These are phyloP conservation scores for Trichonephila clavata DNA, from an alignment of 1,140 invertebrate species.

Conservation along the genomic window DNA sequence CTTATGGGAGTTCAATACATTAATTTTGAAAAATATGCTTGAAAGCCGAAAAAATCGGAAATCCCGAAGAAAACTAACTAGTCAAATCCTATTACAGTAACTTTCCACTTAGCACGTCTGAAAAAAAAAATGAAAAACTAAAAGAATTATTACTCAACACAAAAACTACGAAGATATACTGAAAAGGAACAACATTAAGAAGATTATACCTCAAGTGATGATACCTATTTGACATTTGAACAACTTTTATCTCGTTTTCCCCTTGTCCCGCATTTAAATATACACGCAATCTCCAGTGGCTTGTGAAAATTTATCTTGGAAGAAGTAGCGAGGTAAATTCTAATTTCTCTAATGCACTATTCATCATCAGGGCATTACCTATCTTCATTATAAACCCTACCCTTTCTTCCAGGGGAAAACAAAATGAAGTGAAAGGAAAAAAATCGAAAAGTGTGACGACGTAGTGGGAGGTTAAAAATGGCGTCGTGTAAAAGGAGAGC, in stretches of 20 bases:
- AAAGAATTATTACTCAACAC: not conserved
- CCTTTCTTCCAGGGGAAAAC: not conserved
- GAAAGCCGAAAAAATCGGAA: no score
- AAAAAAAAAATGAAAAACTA: not conserved
- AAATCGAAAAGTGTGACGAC: not conserved
- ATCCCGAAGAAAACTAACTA: no score
- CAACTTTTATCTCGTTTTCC: not conserved
- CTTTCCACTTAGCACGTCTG: no score
- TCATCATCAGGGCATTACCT: constrained; percentile 49
- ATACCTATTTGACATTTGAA: constrained; percentile 8
- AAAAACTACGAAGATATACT: not conserved
- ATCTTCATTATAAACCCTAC: constrained; percentile 46
- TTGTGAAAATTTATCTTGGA: constrained; percentile 32
- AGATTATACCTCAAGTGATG: not conserved
- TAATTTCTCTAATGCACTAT: constrained; percentile 67
- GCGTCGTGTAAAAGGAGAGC: not conserved
- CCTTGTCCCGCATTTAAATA: not conserved
- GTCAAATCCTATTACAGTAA: no score
- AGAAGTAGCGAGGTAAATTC: not conserved
- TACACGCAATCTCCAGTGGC: constrained; percentile 9
- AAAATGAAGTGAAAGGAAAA: not conserved
- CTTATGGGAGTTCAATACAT: no score
- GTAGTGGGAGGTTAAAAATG: constrained; percentile 52
- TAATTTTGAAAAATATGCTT: no score
- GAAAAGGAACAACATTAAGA: not conserved